Evolutionary conservation across 2,113 vertebrate species (phyloP).

Genomic region (Kryptolebias marmoratus): DNA sequence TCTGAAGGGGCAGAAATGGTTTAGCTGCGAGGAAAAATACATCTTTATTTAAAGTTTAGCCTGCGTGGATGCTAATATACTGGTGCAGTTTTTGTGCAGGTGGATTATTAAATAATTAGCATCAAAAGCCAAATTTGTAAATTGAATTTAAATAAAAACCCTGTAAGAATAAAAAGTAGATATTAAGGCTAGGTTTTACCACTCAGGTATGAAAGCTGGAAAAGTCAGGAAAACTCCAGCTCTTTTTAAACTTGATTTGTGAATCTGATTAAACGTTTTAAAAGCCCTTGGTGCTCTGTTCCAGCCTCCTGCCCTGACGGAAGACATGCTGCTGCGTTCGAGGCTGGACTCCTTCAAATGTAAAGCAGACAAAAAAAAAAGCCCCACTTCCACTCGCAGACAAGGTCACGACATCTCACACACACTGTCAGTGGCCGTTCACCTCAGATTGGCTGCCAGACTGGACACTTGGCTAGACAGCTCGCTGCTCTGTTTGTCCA

Average conservation of each 20-base stretch:
- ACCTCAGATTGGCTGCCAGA: conserved; percentile 85
- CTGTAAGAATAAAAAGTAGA: no score
- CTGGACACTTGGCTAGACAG: conserved; percentile 84
- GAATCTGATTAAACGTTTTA: no score
- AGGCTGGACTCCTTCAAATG: background rate
- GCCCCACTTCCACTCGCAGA: conserved; percentile 36
- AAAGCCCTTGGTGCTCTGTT: background rate
- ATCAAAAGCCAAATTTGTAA: no score
- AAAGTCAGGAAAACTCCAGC: no score
- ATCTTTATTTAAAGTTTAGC: background rate
- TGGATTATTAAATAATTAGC: no score
- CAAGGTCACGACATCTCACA: conserved; percentile 59
- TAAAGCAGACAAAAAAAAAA: conserved; percentile 14
- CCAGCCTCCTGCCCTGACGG: background rate
- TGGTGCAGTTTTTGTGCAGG: no score
- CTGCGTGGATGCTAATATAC: background rate
- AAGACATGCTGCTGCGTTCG: background rate
- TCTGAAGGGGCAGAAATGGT: background rate
- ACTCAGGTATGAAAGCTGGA: no score
- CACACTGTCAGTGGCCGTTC: conserved; percentile 75
- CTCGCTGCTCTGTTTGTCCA: conserved; percentile 85
- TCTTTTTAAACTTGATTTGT: no score
- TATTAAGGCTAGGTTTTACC: no score
- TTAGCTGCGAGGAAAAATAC: no score
- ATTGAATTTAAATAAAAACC: no score